These are phyloP conservation scores for Eretmochelys imbricata DNA, from an alignment of 2,113 vertebrate genomes.

Conservation along the genomic window DNA sequence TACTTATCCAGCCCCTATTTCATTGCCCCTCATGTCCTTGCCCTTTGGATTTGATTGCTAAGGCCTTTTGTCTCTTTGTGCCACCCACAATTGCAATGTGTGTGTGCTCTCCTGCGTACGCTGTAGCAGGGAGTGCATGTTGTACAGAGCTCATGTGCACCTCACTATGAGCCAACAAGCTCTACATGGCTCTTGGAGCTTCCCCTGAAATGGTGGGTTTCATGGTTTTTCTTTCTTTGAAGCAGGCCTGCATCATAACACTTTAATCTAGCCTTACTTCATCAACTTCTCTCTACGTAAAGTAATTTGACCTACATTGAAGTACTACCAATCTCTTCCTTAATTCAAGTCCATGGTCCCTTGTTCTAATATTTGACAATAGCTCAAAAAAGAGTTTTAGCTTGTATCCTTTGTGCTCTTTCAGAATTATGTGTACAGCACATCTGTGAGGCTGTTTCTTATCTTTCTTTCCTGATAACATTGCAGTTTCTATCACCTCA, in stretches of 20 bases:
- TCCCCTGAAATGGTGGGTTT: neutral
- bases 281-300: neutral
- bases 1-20: neutral
- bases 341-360: neutral
- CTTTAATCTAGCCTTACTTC: neutral
- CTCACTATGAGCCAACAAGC: neutral
- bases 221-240: neutral
- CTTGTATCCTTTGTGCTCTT: neutral
- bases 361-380: neutral
- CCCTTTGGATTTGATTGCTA: neutral
- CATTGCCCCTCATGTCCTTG: neutral
- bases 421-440: neutral
- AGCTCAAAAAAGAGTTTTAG: neutral
- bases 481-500: neutral
- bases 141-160: neutral
- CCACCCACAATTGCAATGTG: neutral
- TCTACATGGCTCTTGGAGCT: neutral
- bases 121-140: neutral
- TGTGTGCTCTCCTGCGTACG: fast-evolving
- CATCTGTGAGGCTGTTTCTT: neutral
- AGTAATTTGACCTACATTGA: neutral
- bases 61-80: neutral
- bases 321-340: neutral
- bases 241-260: neutral
- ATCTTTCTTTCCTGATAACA: neutral